Conservation (phyloP, 1,140 invertebrate species). For the Neodiprion lecontei region DNA sequence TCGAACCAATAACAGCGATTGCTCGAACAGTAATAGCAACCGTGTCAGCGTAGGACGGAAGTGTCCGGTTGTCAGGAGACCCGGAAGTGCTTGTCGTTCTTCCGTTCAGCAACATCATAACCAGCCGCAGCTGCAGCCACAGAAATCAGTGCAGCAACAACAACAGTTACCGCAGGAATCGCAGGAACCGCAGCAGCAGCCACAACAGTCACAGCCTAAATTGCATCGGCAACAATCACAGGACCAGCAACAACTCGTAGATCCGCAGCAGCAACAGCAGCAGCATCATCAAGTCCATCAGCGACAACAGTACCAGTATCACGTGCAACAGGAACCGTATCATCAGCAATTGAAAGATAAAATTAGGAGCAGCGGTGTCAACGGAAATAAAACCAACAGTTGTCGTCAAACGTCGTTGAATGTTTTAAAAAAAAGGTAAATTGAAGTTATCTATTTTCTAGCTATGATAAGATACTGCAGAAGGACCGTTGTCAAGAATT, state of each 20-base stretch:
- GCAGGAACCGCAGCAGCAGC: not conserved
- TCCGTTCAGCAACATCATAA: not conserved
- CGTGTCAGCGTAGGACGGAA: not conserved
- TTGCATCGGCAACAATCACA: not conserved
- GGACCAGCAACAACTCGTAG: not conserved
- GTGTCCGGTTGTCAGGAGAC: conserved; percentile 3
- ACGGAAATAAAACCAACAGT: not conserved
- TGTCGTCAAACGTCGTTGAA: not conserved
- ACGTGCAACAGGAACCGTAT: conserved; percentile 12
- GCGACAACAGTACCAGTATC: conserved; percentile 12
- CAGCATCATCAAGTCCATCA: conserved; percentile 7
- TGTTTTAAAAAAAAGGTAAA: not conserved
- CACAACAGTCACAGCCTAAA: not conserved
- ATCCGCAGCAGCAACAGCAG: not conserved
- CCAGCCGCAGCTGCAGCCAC: not conserved
- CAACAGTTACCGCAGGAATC: not conserved
- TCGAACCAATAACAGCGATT: not conserved
- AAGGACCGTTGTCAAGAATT: conserved; percentile 17
- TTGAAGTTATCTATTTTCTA: no score
- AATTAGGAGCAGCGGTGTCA: not conserved
- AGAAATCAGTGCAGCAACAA: not conserved
- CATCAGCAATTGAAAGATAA: conserved; percentile 7
- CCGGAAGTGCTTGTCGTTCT: conserved; percentile 20
- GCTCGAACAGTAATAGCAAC: not conserved
- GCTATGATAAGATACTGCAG: not conserved